Base-by-base conservation (phyloP, 1,140 invertebrate genomes). In the Polypedilum pembai region DNA sequence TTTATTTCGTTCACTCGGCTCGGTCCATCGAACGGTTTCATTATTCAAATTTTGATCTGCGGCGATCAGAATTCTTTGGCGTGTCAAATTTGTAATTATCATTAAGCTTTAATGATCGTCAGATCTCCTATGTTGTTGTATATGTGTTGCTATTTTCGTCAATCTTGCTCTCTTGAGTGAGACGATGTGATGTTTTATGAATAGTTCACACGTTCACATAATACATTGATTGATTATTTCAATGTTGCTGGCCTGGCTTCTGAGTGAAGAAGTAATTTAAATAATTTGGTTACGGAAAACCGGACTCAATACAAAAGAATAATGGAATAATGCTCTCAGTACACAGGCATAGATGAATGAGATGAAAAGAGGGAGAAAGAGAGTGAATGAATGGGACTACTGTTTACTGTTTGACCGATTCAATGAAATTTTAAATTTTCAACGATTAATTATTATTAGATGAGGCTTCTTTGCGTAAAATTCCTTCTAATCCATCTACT, bases 391-490 rank as follows among this genome's bases (percentile, higher is more conserved):
- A 56, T 56, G 45, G 45, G 45, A 56, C 45, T 56, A n/a, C n/a
- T 56, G 45, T 33, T n/a, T 56, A 56, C 45, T 56, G 45, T 56
- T 56, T 56, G n/a, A 12, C 45, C 4, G 12, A 56, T 18, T 69
- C 65, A 69, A 20, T 69, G 65, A 69, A 69, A 10, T 20, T 69
- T 21, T 69, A 69, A 21, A 18, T 69, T 69, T 69, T 69, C 65
- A 69, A 69, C 65, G 65, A 69, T 69, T 69, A 69, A 69, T 69
- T 69, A 69, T 69, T 69, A 69, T 69, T 69, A 69, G 65, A 69
- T 69, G 65, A 69, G 65, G 15, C 65, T n/a, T 69, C 65, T 69
- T 18, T 18, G 17, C 65, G 8, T 18, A 10, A 18, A 69, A 69
- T 21, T 56, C 45, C 12, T 56, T 56, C 45, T 56, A n/a, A 56